Base-by-base conservation (phyloP, 2,888 invertebrate genomes). In the Ophion ellenae region DNA sequence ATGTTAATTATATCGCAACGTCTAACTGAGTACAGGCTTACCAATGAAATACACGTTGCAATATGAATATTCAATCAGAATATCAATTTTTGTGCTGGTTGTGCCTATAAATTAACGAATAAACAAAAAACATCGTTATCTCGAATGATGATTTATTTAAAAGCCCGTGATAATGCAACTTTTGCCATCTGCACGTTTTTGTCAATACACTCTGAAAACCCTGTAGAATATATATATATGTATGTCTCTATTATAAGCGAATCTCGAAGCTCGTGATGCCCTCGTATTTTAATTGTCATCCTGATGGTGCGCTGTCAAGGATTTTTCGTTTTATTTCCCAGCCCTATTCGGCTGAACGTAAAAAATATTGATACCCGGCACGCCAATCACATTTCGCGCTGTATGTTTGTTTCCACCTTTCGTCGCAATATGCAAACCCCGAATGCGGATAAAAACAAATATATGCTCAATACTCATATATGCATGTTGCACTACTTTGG, bases 251-350 rank as follows among this genome's bases (percentile, higher is more conserved):
- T 83, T 83, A 83, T 67, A 71, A 79, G 11, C 69, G 77, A 76
- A 86, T 79, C 77, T 61, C 67, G 76, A 45, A 36, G 57, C 77
- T 86, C 86, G 81, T 80, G 77, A 77, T 81, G n/a, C 24, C 36
- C 81, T 77, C 81, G 80, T 77, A 74, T 86, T 86, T 86, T 86
- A 86, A 86, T 86, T 83, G 86, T 81, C 83, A 86, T 83, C 73
- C 80, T 69, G 86, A 83, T 74, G 73, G 59, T 78, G 36, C 24
- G 67, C 63, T 57, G 67, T 59, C 67, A 45, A 77, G 77, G 32
- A 36, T 57, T 77, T 67, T 67, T 75, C 76, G 57, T 70, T 61
- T 63, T 83, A 63, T 80, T 83, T 64, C 28, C 61, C 59, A 11
- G 63, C 20, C 67, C 36, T 28, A 69, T 73, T 53, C 80, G 32